phyloP scores from a whole-genome alignment of 2,797 vertebrate species.

The Arrhamphus sclerolepis region DNA sequence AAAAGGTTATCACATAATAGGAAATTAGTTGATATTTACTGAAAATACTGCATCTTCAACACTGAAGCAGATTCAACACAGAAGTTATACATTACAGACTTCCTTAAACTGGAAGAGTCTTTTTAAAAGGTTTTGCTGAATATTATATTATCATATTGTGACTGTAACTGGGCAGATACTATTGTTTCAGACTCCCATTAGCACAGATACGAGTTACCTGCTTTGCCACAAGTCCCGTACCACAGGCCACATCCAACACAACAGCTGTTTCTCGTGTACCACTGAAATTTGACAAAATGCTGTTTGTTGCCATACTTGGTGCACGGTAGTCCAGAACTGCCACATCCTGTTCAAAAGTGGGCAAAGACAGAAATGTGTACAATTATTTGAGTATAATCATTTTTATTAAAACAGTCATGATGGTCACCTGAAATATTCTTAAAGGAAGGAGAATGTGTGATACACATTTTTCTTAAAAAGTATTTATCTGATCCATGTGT shows the following conservation, averaged over 20 bases:
- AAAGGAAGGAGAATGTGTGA: too few relatives aligned
- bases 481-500: too few relatives aligned
- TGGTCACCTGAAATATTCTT: too few relatives aligned
- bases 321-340: conserved; percentile 84
- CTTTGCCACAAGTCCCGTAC: conserved; percentile 87
- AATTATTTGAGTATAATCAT: background rate
- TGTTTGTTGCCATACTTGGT: conserved; percentile 81
- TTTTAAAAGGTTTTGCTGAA: background rate
- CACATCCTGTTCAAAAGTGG: conserved; percentile 80
- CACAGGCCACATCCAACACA: conserved; percentile 91
- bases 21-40: background rate
- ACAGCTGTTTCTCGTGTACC: conserved; percentile 63
- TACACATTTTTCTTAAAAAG: too few relatives aligned
- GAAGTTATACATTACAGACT: background rate
- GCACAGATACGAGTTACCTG: conserved; percentile 68
- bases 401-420: background rate
- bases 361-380: background rate
- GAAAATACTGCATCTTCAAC: background rate
- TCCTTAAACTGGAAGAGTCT: too few relatives aligned
- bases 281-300: conserved; percentile 76
- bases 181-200: background rate
- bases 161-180: too few relatives aligned
- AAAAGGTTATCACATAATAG: background rate
- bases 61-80: background rate
- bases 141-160: too few relatives aligned